A percentile compares a stretch with the other conserved stretches of the same genome.
These are phyloP conservation scores for Cetonia aurata DNA, from an alignment of 2,888 invertebrate species.

Conservation along the genomic window DNA sequence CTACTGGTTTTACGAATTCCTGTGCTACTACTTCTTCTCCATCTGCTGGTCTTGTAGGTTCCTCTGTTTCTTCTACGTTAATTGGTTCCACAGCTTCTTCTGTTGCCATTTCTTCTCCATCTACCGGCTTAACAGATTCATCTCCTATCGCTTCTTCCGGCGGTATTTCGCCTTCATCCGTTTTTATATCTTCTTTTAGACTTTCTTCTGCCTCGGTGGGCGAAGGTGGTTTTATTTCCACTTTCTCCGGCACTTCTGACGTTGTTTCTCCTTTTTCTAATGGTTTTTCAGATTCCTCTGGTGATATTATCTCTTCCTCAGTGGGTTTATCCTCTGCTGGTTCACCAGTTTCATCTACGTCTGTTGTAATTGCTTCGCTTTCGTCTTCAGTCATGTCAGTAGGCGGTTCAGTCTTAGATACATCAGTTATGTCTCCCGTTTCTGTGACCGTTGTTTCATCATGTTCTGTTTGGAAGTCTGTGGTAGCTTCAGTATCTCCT, in stretches of 20 bases:
- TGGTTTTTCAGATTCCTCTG: not conserved
- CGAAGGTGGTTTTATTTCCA: not conserved
- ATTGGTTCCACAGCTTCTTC: too few relatives aligned
- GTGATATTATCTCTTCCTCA: not conserved
- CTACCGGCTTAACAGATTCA: too few relatives aligned
- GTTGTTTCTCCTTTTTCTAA: not conserved
- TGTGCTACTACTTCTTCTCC: not conserved
- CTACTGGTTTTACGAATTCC: not conserved
- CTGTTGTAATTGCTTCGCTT: conserved; percentile 6
- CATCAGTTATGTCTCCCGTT: not conserved
- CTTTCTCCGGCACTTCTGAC: not conserved
- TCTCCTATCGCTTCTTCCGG: not conserved
- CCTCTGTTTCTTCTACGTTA: too few relatives aligned
- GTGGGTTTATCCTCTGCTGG: too few relatives aligned
- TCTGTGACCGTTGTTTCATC: conserved; percentile 2
- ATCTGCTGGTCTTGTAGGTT: not conserved
- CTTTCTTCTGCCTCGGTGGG: conserved; percentile 4
- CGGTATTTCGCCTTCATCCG: not conserved
- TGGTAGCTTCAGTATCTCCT: conserved; percentile 1
- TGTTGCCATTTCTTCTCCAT: not conserved
- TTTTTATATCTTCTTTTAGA: not conserved
- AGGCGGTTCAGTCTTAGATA: conserved; percentile 11
- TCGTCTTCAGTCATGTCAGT: not conserved
- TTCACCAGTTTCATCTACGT: conserved; percentile 6
- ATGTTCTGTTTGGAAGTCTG: not conserved